Evolutionary conservation across 2,113 vertebrate genomes (phyloP).

Genomic region (Tachysurus vachellii): DNA sequence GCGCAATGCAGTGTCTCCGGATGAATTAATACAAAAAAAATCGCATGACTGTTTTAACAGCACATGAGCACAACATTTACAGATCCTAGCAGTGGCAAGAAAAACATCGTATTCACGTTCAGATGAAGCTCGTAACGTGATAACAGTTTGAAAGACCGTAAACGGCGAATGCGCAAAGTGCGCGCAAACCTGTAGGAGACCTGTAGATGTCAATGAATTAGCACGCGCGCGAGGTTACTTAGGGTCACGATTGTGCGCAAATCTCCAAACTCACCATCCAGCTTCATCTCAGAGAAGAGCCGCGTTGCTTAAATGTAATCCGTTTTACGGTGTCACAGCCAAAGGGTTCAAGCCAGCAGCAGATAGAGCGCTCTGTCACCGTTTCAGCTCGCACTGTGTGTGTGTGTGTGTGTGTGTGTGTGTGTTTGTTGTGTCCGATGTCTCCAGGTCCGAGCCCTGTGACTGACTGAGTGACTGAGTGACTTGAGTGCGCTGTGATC

Average conservation of each 20-base stretch:
- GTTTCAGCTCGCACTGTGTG: neutral
- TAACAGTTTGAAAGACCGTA: neutral
- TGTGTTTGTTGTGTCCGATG: neutral
- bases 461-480: neutral
- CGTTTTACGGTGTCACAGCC: neutral
- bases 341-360: neutral
- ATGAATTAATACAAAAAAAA: neutral
- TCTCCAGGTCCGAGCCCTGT: neutral
- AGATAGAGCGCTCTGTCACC: neutral
- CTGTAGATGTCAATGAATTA: constrained; percentile 3
- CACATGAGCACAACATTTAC: neutral
- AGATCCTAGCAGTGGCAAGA: neutral
- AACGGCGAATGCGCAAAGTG: neutral
- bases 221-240: neutral
- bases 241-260: constrained; percentile 12
- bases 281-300: neutral
- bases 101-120: neutral
- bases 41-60: neutral
- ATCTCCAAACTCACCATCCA: constrained; percentile 18
- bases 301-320: neutral
- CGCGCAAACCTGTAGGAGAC: neutral
- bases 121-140: neutral
- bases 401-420: neutral
- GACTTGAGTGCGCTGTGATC: neutral
- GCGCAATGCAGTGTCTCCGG: neutral